Evolutionary conservation across 2,888 invertebrate genomes (phyloP).

Genomic region (Ophion ventricosus): DNA sequence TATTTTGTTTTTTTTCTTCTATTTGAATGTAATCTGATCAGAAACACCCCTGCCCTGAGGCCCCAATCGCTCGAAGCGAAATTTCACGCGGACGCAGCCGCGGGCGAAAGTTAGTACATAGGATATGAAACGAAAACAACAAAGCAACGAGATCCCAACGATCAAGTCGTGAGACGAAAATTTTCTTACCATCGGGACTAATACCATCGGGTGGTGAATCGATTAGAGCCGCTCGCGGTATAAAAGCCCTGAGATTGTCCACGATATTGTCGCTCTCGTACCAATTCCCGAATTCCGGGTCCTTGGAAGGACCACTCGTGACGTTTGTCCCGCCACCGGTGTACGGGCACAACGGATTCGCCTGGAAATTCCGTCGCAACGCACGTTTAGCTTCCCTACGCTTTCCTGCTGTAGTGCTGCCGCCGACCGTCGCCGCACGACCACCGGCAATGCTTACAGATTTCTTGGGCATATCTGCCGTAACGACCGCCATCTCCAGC

Average conservation of each 20-base stretch:
- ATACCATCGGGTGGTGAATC: constrained; percentile 83
- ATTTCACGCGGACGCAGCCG: no score
- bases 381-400: constrained; percentile 5
- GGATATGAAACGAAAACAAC: no score
- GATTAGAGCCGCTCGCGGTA: constrained; percentile 86
- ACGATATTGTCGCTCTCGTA: constrained; percentile 90
- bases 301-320: constrained; percentile 82
- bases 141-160: no score
- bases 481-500: constrained; percentile 91
- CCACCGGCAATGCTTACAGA: constrained; percentile 77
- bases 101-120: no score
- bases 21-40: no score
- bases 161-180: background rate
- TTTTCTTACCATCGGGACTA: constrained; percentile 87
- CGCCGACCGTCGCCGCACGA: background rate
- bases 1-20: no score
- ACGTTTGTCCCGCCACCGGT: constrained; percentile 72
- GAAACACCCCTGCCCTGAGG: no score
- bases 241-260: constrained; percentile 89
- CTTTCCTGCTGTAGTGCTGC: background rate
- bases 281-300: constrained; percentile 86
- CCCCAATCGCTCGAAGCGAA: no score
- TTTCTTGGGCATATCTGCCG: constrained; percentile 82
- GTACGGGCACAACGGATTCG: constrained; percentile 84
- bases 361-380: constrained; percentile 71